phyloP scores from a whole-genome alignment of 2,113 vertebrate genomes.

The Myocastor coypus region DNA sequence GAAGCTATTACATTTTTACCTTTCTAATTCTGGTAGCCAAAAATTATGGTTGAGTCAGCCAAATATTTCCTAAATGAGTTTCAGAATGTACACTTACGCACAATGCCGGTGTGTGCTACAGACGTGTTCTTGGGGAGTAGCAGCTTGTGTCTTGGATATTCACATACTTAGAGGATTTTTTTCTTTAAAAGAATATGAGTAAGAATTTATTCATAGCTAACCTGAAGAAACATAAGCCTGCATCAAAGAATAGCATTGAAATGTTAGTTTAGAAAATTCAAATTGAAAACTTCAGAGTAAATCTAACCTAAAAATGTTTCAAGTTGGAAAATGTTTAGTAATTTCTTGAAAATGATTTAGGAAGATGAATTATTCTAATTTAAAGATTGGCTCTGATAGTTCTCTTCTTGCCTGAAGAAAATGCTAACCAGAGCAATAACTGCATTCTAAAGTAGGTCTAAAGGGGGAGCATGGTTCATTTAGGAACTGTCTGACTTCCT shows the following conservation, averaged over 20 bases:
- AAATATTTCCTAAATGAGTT: conserved; percentile 80
- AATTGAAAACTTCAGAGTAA: conserved; percentile 45
- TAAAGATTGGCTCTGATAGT: neutral
- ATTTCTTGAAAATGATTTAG: conserved; percentile 42
- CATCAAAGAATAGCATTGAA: conserved; percentile 35
- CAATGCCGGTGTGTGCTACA: conserved; percentile 68
- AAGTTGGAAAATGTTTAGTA: conserved; percentile 9
- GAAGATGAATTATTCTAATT: neutral
- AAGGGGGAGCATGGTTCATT: neutral
- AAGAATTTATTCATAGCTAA: conserved; percentile 55
- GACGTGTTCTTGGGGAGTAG: conserved; percentile 71
- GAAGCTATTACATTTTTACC: conserved; percentile 83
- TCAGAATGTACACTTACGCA: conserved; percentile 73
- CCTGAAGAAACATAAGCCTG: conserved; percentile 5
- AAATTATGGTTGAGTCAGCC: conserved; percentile 80
- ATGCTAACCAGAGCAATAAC: conserved; percentile 4
- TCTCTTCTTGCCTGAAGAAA: conserved; percentile 14
- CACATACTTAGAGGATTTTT: conserved; percentile 50
- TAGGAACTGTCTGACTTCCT: neutral
- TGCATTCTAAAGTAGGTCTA: neutral
- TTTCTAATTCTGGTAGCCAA: conserved; percentile 77
- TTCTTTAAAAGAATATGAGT: conserved; percentile 57
- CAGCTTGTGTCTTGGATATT: conserved; percentile 73
- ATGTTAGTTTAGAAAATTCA: conserved; percentile 55
- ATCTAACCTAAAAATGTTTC: conserved; percentile 47